Evolutionary conservation across 2,888 invertebrate species (phyloP).

Genomic region (Morpho deidamia): DNA sequence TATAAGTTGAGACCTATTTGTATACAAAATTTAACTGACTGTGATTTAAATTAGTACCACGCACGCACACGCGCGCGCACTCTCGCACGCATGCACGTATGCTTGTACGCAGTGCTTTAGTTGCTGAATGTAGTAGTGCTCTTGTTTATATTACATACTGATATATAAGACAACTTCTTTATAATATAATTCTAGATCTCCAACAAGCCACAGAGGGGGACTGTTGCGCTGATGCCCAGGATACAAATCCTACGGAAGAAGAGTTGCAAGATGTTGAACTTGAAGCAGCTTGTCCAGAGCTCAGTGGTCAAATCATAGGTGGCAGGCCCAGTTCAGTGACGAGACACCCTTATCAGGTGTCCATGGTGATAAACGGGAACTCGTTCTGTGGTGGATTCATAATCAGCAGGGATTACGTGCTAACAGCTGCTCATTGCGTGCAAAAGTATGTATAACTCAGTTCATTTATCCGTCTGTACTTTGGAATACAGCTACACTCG

Average conservation of each 20-base stretch:
- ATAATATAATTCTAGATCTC: conserved; percentile 41
- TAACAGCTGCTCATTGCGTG: conserved; percentile 71
- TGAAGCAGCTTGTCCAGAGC: conserved; percentile 58
- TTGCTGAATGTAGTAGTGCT: too few relatives aligned
- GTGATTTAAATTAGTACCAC: too few relatives aligned
- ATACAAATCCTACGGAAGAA: conserved; percentile 32
- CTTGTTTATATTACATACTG: too few relatives aligned
- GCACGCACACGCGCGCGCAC: too few relatives aligned
- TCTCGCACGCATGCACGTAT: too few relatives aligned
- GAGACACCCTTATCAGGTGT: conserved; percentile 59
- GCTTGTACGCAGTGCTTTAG: too few relatives aligned
- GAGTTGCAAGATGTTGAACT: conserved; percentile 47
- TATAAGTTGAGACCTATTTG: too few relatives aligned
- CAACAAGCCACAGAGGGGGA: conserved; percentile 49
- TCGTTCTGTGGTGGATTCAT: conserved; percentile 73
- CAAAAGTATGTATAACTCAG: conserved; percentile 52
- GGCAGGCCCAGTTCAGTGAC: conserved; percentile 58
- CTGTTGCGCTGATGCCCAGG: conserved; percentile 39
- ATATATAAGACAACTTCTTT: too few relatives aligned
- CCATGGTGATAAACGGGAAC: conserved; percentile 67
- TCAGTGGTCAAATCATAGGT: conserved; percentile 68
- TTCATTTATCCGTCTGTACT: background rate
- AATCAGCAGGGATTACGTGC: conserved; percentile 54
- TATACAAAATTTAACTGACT: too few relatives aligned
- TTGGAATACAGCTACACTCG: too few relatives aligned